A percentile compares a stretch with the other conserved stretches of the same genome.
These are phyloP conservation scores for Ischnus inquisitorius DNA, from an alignment of 2,888 invertebrate species.

Conservation along the genomic window DNA sequence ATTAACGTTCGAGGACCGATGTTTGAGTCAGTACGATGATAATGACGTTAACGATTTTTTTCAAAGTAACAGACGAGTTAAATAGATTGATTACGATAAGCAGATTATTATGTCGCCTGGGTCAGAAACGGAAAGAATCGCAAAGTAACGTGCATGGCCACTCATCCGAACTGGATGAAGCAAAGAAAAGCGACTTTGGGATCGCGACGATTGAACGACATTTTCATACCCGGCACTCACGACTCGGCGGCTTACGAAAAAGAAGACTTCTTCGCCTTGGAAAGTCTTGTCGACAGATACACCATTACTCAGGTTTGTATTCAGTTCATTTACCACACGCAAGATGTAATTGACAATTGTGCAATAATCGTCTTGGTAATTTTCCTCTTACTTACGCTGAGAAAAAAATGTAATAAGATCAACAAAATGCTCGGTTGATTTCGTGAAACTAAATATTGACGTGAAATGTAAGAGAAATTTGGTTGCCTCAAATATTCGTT, in stretches of 20 bases:
- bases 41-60: background rate
- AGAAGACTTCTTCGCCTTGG: constrained; percentile 67
- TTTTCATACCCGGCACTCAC: constrained; percentile 91
- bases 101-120: constrained; percentile 78
- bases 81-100: background rate
- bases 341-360: no score
- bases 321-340: background rate
- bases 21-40: constrained; percentile 75
- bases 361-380: no score
- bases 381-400: no score
- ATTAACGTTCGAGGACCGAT: constrained; percentile 75
- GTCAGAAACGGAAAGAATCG: constrained; percentile 79
- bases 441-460: no score
- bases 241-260: constrained; percentile 88
- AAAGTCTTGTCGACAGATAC: constrained; percentile 86
- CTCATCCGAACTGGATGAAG: constrained; percentile 88
- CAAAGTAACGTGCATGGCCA: constrained; percentile 86
- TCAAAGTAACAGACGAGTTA: background rate
- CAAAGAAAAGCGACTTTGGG: constrained; percentile 85
- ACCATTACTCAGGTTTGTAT: constrained; percentile 85
- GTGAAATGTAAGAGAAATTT: no score
- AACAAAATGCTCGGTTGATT: no score
- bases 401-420: no score
- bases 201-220: constrained; percentile 85
- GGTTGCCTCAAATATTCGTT: no score